Evolutionary conservation across 35 echinoderm and acorn worm genomes (phyloP).

Genomic region (Strongylocentrotus purpuratus): DNA sequence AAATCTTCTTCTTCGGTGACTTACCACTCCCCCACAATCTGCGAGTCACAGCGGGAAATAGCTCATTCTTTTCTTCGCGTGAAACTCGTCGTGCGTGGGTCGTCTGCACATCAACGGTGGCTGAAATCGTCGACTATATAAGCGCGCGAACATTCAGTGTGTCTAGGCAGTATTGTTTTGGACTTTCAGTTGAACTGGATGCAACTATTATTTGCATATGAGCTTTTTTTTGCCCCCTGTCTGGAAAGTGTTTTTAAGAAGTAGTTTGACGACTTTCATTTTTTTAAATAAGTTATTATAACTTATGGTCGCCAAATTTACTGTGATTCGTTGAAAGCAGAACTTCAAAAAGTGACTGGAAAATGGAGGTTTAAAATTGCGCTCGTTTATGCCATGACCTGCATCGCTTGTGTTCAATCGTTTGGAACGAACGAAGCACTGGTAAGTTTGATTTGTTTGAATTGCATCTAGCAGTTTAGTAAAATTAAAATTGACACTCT

Average conservation of each 20-base stretch:
- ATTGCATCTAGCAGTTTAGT: neutral
- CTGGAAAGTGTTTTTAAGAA: neutral
- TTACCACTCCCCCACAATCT: neutral
- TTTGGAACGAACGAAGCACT: neutral
- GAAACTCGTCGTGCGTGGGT: neutral
- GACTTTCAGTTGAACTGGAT: neutral
- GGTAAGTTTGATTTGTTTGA: neutral
- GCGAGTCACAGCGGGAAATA: neutral
- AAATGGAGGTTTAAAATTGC: neutral
- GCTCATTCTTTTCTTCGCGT: neutral
- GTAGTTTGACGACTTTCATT: neutral
- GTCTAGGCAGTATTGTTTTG: neutral
- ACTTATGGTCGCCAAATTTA: neutral
- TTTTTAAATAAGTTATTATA: neutral
- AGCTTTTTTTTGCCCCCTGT: neutral
- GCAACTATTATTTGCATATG: neutral
- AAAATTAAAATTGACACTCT: neutral
- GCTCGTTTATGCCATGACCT: neutral
- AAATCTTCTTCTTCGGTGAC: neutral
- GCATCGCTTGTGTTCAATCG: neutral
- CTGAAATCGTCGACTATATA: neutral
- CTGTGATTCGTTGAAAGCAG: neutral
- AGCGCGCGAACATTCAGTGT: neutral
- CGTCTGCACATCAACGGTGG: neutral
- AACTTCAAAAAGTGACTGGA: neutral